These are phyloP conservation scores for honey bee (Apis mellifera) DNA, from an alignment of 1,140 invertebrate genomes.

Conservation along the genomic window DNA sequence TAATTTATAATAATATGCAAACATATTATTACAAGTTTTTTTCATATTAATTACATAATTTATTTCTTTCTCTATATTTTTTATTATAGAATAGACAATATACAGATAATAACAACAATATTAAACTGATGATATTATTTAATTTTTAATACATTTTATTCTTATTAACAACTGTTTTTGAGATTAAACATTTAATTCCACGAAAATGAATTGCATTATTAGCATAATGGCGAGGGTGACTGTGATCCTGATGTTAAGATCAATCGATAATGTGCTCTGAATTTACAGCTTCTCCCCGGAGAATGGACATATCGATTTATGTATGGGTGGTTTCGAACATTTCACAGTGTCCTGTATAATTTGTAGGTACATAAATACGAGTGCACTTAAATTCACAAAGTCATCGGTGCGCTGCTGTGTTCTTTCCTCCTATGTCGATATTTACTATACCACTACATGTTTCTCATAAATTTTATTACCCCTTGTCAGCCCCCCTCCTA, in stretches of 20 bases:
- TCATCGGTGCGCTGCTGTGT: constrained; percentile 17
- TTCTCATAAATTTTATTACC: constrained; percentile 62
- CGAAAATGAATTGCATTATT: background rate
- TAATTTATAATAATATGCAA: too few relatives aligned
- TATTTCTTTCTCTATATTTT: too few relatives aligned
- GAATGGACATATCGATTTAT: constrained; percentile 50
- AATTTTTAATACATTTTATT: too few relatives aligned
- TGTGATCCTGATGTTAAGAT: constrained; percentile 4
- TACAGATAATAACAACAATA: too few relatives aligned
- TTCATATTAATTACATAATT: too few relatives aligned
- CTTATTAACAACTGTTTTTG: too few relatives aligned
- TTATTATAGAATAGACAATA: too few relatives aligned
- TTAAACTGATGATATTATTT: too few relatives aligned
- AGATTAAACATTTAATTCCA: background rate
- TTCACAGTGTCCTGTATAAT: constrained; percentile 53
- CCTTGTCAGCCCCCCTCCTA: background rate
- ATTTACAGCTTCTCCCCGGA: constrained; percentile 45
- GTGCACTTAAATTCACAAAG: constrained; percentile 50
- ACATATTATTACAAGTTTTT: too few relatives aligned
- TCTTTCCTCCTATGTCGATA: constrained; percentile 57
- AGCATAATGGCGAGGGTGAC: background rate
- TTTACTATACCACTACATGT: constrained; percentile 70
- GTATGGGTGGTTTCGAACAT: constrained; percentile 19
- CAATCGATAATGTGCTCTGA: constrained; percentile 22
- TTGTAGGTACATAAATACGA: constrained; percentile 61